Evolutionary conservation across 2,888 invertebrate species (phyloP).

Genomic region (Priocnemis perturbator): DNA sequence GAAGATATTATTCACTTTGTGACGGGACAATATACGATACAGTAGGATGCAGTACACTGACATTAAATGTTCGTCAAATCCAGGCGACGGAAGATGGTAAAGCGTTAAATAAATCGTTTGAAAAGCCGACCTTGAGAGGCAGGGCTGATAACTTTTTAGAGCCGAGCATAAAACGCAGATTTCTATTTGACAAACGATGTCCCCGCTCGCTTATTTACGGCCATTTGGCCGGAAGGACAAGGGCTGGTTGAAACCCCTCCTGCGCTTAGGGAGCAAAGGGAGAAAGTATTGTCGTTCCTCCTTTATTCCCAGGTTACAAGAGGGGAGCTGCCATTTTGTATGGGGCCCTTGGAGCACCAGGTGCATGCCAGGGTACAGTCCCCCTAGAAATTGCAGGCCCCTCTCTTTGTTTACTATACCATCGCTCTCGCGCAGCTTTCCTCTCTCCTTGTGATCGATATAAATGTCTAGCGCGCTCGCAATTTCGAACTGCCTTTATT

Average conservation of each 20-base stretch:
- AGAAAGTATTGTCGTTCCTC: conserved; percentile 71
- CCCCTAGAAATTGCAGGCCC: conserved; percentile 65
- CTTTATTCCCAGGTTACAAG: conserved; percentile 62
- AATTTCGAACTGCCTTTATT: background rate
- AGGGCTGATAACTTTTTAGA: background rate
- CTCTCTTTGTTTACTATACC: conserved; percentile 64
- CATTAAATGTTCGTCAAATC: background rate
- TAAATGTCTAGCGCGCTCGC: background rate
- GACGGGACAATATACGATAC: too few relatives aligned
- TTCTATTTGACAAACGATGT: conserved; percentile 41
- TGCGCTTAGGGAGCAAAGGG: conserved; percentile 45
- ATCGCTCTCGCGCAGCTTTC: conserved; percentile 15
- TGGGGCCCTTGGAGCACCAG: conserved; percentile 70
- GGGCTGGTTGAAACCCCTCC: conserved; percentile 55
- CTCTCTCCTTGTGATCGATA: background rate
- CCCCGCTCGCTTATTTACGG: conserved; percentile 52
- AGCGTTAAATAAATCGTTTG: background rate
- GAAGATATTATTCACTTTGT: too few relatives aligned
- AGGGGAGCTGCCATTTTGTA: conserved; percentile 72
- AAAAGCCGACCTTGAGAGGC: too few relatives aligned
- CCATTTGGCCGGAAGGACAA: conserved; percentile 60
- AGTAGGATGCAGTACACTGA: too few relatives aligned
- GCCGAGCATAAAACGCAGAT: conserved; percentile 13
- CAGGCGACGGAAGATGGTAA: background rate
- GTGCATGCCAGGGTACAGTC: conserved; percentile 73